These are phyloP conservation scores for Capromys pilorides DNA, from an alignment of 2,797 vertebrate species.

Conservation along the genomic window DNA sequence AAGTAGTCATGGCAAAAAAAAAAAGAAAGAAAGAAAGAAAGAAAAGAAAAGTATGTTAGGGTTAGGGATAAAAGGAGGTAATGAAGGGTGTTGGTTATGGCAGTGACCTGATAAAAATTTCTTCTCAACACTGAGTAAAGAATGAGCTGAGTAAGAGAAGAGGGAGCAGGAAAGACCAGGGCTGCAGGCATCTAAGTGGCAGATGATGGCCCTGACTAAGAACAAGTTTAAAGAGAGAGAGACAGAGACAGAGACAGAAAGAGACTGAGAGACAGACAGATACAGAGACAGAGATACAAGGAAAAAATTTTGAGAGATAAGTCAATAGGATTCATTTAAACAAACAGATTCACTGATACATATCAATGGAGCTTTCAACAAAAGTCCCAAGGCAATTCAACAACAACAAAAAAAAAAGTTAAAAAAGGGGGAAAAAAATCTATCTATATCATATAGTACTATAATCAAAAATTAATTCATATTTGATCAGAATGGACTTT, in stretches of 20 bases:
- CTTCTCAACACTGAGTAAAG: background rate
- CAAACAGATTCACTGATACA: background rate
- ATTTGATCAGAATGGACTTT: background rate
- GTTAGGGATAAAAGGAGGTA: background rate
- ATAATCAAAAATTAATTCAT: constrained; percentile 21
- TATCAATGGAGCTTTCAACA: constrained; percentile 12
- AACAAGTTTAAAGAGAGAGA: background rate
- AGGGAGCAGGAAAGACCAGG: background rate
- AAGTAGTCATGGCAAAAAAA: background rate
- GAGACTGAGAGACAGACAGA: background rate
- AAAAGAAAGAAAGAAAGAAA: no score
- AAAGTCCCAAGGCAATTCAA: background rate
- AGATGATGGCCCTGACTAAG: background rate
- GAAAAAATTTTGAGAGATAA: background rate
- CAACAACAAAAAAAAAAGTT: background rate
- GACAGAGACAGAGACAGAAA: background rate
- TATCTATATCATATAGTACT: background rate
- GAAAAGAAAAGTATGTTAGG: no score
- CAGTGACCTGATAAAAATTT: background rate
- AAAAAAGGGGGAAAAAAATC: background rate
- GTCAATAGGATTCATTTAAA: background rate
- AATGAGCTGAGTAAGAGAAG: background rate
- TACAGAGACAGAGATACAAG: background rate
- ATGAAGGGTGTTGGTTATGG: background rate
- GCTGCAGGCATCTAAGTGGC: background rate